Percentiles rank a stretch among this genome's conserved stretches.
Conservation (phyloP, 2,888 invertebrate species). For the Baccha elongata region DNA sequence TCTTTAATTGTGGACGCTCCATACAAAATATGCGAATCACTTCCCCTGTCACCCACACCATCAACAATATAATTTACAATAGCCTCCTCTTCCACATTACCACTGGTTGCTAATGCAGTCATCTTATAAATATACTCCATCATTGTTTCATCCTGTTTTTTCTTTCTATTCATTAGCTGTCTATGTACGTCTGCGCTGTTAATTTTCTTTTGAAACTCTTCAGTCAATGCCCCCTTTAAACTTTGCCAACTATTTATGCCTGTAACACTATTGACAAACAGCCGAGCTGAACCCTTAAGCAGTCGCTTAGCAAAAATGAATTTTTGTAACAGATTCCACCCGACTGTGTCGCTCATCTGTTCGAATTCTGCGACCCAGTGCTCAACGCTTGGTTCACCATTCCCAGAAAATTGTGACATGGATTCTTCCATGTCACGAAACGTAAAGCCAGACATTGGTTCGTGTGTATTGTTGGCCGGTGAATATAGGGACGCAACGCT, state of each 20-base stretch:
- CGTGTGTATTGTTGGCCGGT: too few species aligned
- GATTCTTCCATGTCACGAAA: slow-evolving; percentile 3
- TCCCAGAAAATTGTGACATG: slow-evolving; percentile 2
- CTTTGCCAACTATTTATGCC: neutral
- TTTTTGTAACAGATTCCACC: slow-evolving; percentile 13
- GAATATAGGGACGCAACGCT: too few species aligned
- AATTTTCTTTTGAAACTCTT: slow-evolving; percentile 1
- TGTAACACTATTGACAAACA: neutral
- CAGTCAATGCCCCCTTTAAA: neutral
- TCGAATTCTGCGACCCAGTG: slow-evolving; percentile 7
- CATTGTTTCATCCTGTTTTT: slow-evolving; percentile 11
- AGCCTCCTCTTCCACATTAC: slow-evolving; percentile 17
- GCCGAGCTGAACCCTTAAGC: slow-evolving; percentile 15
- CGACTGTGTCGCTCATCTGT: slow-evolving; percentile 5
- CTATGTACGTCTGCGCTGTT: slow-evolving; percentile 17
- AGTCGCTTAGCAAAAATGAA: slow-evolving; percentile 20
- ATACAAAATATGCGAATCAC: too few species aligned
- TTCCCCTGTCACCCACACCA: too few species aligned
- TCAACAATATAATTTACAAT: too few species aligned
- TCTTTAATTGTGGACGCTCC: too few species aligned
- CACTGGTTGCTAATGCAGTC: neutral
- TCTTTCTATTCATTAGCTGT: neutral
- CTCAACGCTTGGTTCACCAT: neutral
- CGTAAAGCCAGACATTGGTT: neutral
- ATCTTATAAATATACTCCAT: slow-evolving; percentile 24